Evolutionary conservation across 1,140 invertebrate species (phyloP).

Genomic region (Pseudomyrmex sp.): DNA sequence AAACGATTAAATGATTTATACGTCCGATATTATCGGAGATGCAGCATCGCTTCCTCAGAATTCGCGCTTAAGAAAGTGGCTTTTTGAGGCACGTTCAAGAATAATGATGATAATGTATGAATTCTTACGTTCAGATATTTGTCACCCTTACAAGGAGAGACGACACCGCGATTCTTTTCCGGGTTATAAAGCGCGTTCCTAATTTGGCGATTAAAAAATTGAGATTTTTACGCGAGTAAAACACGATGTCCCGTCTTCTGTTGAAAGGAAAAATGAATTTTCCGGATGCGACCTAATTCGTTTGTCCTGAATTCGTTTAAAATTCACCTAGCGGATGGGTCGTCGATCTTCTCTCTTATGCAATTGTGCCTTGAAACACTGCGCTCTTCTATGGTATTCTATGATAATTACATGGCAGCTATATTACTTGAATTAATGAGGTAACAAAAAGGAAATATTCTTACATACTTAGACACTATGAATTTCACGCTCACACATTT

Average conservation of each 20-base stretch:
- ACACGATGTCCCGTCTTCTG: not conserved
- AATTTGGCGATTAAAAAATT: constrained; percentile 29
- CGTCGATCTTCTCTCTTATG: constrained; percentile 2
- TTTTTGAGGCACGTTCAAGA: constrained; percentile 39
- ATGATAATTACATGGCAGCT: constrained; percentile 15
- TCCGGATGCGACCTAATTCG: constrained; percentile 37
- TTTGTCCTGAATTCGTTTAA: constrained; percentile 36
- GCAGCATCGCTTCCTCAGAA: constrained; percentile 7
- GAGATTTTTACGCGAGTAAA: constrained; percentile 34
- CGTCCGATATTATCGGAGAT: not conserved
- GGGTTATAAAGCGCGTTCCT: constrained; percentile 13
- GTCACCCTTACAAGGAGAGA: constrained; percentile 52
- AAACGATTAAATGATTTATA: constrained; percentile 38
- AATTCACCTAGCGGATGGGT: constrained; percentile 11
- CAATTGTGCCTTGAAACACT: constrained; percentile 23
- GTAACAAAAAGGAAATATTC: constrained; percentile 49
- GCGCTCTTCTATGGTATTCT: constrained; percentile 1
- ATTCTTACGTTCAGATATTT: constrained; percentile 2
- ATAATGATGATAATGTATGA: constrained; percentile 52
- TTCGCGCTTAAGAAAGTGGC: constrained; percentile 2
- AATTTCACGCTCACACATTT: not conserved
- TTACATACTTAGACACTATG: not conserved
- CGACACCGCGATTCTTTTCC: constrained; percentile 34
- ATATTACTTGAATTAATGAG: constrained; percentile 60
- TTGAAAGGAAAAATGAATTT: constrained; percentile 18